A percentile compares a stretch with the other conserved stretches of the same genome.
Evolutionary conservation across 2,113 vertebrate genomes (phyloP).

Genomic region (Chaetura pelagica): DNA sequence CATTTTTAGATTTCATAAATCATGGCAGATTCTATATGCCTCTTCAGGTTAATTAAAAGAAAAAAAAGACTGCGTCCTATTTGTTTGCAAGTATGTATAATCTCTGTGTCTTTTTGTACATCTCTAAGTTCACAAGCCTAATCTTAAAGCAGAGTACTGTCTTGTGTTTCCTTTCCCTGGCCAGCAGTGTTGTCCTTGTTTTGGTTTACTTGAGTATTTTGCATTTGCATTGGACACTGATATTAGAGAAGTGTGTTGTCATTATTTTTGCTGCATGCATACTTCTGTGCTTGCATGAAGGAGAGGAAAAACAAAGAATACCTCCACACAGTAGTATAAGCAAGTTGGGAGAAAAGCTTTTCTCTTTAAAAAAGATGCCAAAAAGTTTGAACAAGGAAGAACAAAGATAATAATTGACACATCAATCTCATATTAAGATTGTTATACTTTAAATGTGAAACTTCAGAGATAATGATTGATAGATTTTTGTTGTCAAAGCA

Average conservation of each 20-base stretch:
- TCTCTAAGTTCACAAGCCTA: not conserved
- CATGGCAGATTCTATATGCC: not conserved
- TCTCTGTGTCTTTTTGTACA: not conserved
- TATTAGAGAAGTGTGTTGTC: not conserved
- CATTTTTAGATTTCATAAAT: not conserved
- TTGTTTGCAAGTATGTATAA: not conserved
- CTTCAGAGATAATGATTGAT: not conserved
- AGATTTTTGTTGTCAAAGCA: not conserved
- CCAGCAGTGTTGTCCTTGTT: not conserved
- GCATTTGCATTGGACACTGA: not conserved
- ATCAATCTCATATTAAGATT: not conserved
- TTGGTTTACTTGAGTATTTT: not conserved
- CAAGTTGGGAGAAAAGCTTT: not conserved
- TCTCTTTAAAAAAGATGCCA: not conserved
- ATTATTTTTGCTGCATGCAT: not conserved
- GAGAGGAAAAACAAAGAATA: not conserved
- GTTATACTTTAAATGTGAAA: not conserved
- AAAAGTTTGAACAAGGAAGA: not conserved
- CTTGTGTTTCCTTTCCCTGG: not conserved
- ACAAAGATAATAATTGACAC: not conserved
- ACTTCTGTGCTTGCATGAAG: not conserved
- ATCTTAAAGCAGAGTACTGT: not conserved
- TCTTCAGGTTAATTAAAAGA: not conserved
- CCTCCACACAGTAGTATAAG: not conserved
- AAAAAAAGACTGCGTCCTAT: not conserved